Evolutionary conservation across 2,797 vertebrate species (phyloP).

Genomic region (Squalus acanthias): DNA sequence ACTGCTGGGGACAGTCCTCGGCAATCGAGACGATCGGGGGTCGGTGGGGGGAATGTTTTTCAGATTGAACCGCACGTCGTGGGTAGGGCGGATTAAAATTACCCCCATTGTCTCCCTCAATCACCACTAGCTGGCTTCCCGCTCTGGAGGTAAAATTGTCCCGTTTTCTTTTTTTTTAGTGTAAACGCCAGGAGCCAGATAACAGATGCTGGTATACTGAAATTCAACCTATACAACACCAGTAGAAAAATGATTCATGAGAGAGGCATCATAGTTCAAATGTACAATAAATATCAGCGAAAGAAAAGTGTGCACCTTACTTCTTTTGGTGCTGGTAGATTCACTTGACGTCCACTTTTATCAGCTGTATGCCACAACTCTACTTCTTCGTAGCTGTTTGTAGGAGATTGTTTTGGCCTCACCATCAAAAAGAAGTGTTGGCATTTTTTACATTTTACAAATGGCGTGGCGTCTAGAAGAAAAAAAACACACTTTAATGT

Average conservation of each 20-base stretch:
- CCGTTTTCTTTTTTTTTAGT: neutral
- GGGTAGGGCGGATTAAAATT: neutral
- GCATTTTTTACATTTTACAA: slow-evolving; percentile 38
- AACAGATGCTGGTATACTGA: neutral
- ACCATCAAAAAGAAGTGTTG: slow-evolving; percentile 36
- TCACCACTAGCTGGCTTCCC: neutral
- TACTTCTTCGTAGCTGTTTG: neutral
- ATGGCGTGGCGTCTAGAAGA: slow-evolving; percentile 11
- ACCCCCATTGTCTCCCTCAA: neutral
- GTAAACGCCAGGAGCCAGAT: neutral
- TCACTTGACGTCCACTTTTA: neutral
- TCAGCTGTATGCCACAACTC: neutral
- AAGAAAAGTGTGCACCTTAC: neutral
- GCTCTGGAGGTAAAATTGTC: no score
- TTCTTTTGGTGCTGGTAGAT: slow-evolving; percentile 17
- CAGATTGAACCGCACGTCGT: neutral
- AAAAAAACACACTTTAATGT: neutral
- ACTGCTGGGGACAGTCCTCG: neutral
- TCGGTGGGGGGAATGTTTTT: neutral
- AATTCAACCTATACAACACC: neutral
- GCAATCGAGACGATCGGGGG: neutral
- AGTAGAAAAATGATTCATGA: neutral
- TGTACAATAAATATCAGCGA: neutral
- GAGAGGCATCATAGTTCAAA: neutral
- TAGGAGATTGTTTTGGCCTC: neutral